Percentiles rank a stretch among this genome's conserved stretches.
Conservation (phyloP, 2,113 vertebrate species). For the Grallaria varia region DNA sequence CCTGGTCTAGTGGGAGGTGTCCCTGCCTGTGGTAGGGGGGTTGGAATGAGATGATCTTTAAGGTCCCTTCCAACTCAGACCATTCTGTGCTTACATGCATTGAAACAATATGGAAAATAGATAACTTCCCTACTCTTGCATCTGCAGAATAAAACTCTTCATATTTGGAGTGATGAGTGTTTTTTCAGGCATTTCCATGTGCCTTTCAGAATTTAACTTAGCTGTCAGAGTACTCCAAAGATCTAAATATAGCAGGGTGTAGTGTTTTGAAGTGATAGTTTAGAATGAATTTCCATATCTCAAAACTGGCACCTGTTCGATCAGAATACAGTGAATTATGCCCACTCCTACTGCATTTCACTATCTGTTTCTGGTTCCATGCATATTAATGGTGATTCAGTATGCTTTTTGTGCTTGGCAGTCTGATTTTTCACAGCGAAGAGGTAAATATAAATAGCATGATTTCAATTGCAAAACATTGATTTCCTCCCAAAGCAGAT, state of each 20-base stretch:
- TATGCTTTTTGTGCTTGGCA: constrained; percentile 22
- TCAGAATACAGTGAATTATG: constrained; percentile 24
- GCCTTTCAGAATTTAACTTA: not conserved
- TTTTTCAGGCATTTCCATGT: not conserved
- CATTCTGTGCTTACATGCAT: not conserved
- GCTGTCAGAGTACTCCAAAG: not conserved
- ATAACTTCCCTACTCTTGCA: not conserved
- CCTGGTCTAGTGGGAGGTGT: not conserved
- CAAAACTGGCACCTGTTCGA: constrained; percentile 30
- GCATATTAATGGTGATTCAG: constrained; percentile 32
- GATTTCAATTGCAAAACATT: constrained; percentile 34
- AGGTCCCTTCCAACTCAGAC: not conserved
- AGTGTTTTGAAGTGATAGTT: constrained; percentile 16
- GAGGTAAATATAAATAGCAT: constrained; percentile 31
- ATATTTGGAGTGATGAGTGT: not conserved
- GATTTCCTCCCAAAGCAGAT: constrained; percentile 32
- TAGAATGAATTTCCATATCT: constrained; percentile 21
- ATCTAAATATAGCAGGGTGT: constrained; percentile 13
- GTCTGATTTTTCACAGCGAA: constrained; percentile 16
- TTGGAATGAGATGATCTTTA: not conserved
- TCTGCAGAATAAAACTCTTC: not conserved
- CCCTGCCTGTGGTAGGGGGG: not conserved
- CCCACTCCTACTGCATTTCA: not conserved
- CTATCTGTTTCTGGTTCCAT: not conserved
- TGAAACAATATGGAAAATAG: not conserved